These are phyloP conservation scores for Teinopalpus imperialis DNA, from an alignment of 2,888 invertebrate species.

Conservation along the genomic window DNA sequence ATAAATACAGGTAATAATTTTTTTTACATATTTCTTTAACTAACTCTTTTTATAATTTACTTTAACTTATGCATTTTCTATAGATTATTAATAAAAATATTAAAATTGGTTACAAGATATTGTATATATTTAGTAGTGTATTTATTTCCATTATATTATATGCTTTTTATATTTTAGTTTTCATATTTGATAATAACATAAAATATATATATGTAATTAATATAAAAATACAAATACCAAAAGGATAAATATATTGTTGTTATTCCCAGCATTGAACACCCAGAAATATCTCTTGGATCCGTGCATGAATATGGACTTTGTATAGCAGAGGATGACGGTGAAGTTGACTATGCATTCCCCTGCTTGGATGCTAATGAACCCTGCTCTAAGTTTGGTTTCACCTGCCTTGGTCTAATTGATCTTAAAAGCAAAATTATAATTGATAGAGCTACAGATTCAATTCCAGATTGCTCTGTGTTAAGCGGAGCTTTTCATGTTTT, in stretches of 20 bases:
- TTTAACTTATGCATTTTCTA: too few species aligned
- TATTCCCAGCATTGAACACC: slow-evolving; percentile 82
- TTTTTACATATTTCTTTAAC: too few species aligned
- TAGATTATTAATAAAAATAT: too few species aligned
- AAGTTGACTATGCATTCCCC: slow-evolving; percentile 96
- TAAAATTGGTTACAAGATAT: too few species aligned
- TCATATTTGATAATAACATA: background rate
- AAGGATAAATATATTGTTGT: slow-evolving; percentile 13
- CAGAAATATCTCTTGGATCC: slow-evolving; percentile 83
- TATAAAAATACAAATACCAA: slow-evolving; percentile 3
- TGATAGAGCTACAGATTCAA: slow-evolving; percentile 51
- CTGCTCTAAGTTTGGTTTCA: slow-evolving; percentile 96
- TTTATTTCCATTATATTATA: too few species aligned
- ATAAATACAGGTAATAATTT: slow-evolving; percentile 85
- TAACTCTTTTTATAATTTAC: slow-evolving; percentile 1
- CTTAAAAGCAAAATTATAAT: slow-evolving; percentile 71
- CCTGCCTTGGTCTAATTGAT: slow-evolving; percentile 93
- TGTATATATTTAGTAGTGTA: too few species aligned
- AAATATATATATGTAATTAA: background rate
- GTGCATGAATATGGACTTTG: slow-evolving; percentile 91
- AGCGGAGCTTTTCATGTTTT: slow-evolving; percentile 59
- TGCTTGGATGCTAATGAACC: slow-evolving; percentile 93
- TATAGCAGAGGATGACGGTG: slow-evolving; percentile 98
- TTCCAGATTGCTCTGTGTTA: slow-evolving; percentile 62
- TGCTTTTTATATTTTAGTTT: too few species aligned